A percentile compares a stretch with the other conserved stretches of the same genome.
Conservation (phyloP, 2,888 invertebrate genomes). For the Dorcus hopei region DNA sequence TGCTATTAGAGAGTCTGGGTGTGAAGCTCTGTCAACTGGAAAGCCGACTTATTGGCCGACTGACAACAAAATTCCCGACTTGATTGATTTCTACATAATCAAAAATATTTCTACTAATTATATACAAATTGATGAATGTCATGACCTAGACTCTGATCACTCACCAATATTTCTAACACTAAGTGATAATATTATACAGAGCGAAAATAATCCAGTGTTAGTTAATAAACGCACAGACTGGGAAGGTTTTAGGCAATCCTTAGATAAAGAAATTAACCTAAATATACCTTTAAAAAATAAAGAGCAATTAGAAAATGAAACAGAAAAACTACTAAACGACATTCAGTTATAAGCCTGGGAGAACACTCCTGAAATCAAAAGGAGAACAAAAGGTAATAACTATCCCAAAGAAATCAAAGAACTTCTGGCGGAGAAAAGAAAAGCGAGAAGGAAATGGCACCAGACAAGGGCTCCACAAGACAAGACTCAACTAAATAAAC, state of each 20-base stretch:
- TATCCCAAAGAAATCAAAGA: not conserved
- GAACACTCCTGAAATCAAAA: not conserved
- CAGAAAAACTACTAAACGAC: not conserved
- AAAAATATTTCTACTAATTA: not conserved
- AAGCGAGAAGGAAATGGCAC: not conserved
- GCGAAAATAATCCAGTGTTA: not conserved
- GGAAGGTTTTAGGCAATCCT: not conserved
- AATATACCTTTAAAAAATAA: not conserved
- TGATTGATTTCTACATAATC: no score
- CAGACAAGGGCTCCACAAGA: not conserved
- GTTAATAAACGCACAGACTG: not conserved
- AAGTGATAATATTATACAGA: not conserved
- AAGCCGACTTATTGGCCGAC: no score
- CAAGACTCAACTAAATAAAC: not conserved
- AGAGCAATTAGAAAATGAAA: not conserved
- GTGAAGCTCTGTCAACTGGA: no score
- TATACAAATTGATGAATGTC: not conserved
- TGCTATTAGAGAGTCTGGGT: no score
- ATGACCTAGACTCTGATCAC: not conserved
- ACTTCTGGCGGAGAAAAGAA: not conserved
- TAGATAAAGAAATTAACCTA: not conserved
- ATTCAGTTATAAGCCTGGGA: no score
- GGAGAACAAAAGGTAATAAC: not conserved
- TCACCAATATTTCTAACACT: not conserved
- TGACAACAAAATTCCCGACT: no score